Evolutionary conservation across 1,140 invertebrate species (phyloP), one percentile per base, ranked within the genome.

Genomic region (Odontomachus brunneus): DNA sequence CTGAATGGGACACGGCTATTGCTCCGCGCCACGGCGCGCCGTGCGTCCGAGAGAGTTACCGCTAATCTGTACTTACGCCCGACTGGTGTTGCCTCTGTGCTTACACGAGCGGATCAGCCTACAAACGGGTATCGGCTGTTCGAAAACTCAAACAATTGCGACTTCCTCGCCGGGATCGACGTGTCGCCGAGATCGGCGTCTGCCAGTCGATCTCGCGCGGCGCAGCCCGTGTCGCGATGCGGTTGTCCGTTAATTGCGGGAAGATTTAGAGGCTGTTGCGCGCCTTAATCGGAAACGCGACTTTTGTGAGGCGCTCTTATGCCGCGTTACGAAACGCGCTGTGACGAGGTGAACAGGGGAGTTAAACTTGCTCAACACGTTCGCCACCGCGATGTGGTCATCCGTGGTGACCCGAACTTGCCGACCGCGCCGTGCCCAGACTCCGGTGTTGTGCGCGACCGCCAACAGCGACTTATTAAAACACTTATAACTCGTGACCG

Each of bases 41-140:
- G 69, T 44, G 44, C 82, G 73, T 78, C 65, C 72, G 75, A 59
- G 72, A 87, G 82, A 89, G 85, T 89, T 89, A 89, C 89, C 89
- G 89, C 89, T 89, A 89, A 89, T 89, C 88, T 87, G 84, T 76
- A 81, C 84, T 86, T 73, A 74, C 84, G 84, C 80, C 86, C 87
- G 75, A 83, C 87, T 89, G 82, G 84, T 73, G 75, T 84, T 88
- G 80, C 72, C 60, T 71, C 71, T 59, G 82, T 71, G 83, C 69
- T 86, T 86, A 82, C 82, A 84, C 63, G 59, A 51, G 53, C 55
- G 71, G 63, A 86, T 84, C 55, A 63, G 48, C 24, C 69, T 67
- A 76, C 74, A 86, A 74, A 83, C 65, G 82, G 60, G 65, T 63
- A 69, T 59, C 67, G 59, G 51, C n/a, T 48, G 83, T 29, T 57